phyloP scores from a whole-genome alignment of 2,797 vertebrate genomes.

The Lerista edwardsae region DNA sequence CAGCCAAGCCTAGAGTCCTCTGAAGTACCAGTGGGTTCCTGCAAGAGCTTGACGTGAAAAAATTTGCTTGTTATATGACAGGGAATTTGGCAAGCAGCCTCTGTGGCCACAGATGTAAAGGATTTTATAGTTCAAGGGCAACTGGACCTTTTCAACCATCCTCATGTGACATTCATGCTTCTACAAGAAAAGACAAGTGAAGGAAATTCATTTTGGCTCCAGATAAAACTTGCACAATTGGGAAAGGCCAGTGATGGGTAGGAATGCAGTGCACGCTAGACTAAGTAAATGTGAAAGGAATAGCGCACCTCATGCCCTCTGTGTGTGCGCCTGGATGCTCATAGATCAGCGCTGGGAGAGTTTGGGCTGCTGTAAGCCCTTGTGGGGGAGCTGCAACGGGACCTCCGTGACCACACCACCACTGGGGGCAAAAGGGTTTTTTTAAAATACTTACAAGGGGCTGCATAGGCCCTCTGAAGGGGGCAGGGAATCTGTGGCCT shows the following conservation, averaged over 20 bases:
- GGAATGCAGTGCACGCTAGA: neutral
- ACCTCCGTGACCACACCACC: too few relatives aligned
- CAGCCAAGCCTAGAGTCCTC: neutral
- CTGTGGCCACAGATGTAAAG: neutral
- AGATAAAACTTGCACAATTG: neutral
- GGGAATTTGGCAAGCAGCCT: neutral
- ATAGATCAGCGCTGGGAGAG: too few relatives aligned
- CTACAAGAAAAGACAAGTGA: neutral
- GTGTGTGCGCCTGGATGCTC: neutral
- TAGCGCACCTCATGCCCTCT: neutral
- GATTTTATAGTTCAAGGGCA: neutral
- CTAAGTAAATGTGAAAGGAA: neutral
- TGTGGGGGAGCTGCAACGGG: too few relatives aligned
- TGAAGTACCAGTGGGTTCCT: neutral
- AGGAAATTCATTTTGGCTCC: neutral
- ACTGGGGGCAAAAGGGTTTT: too few relatives aligned
- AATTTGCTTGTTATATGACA: neutral
- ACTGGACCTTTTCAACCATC: neutral
- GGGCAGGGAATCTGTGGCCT: too few relatives aligned
- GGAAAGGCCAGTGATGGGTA: neutral
- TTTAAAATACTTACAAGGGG: too few relatives aligned
- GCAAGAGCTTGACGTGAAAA: neutral
- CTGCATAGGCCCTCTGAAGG: too few relatives aligned
- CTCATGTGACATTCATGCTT: neutral
- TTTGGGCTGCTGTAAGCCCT: too few relatives aligned